phyloP scores from a whole-genome alignment of 2,888 invertebrate genomes.

The Athalia cordata region DNA sequence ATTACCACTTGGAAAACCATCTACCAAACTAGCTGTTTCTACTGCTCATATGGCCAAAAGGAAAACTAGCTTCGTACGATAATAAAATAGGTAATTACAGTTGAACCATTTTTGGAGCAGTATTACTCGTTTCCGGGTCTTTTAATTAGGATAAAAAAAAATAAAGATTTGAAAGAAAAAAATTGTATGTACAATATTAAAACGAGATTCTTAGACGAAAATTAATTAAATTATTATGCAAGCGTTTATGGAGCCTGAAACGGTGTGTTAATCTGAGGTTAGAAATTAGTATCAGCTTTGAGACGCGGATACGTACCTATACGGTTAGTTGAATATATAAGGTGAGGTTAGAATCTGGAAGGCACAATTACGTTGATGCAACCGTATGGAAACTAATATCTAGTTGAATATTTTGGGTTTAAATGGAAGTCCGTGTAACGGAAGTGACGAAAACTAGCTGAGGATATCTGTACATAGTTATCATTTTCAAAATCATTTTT shows the following conservation, averaged over 20 bases:
- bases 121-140: too few species aligned
- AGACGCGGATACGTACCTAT: slow-evolving; percentile 28
- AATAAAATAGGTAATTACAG: too few species aligned
- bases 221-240: slow-evolving; percentile 2
- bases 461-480: too few species aligned
- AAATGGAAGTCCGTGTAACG: slow-evolving; percentile 19
- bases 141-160: too few species aligned
- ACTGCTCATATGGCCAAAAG: too few species aligned
- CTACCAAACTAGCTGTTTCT: neutral
- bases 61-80: too few species aligned
- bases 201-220: neutral
- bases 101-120: too few species aligned
- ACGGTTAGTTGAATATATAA: slow-evolving; percentile 48
- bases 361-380: slow-evolving; percentile 35
- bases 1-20: neutral
- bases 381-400: slow-evolving; percentile 58
- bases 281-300: slow-evolving; percentile 51
- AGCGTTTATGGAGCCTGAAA: neutral
- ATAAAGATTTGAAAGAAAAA: neutral
- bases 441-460: slow-evolving; percentile 7
- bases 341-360: slow-evolving; percentile 58
- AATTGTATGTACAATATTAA: neutral
- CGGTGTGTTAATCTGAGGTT: slow-evolving; percentile 16
- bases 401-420: slow-evolving; percentile 48
- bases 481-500: too few species aligned